Evolutionary conservation across 2,113 vertebrate species (phyloP).

Genomic region (Bothrops jararaca): DNA sequence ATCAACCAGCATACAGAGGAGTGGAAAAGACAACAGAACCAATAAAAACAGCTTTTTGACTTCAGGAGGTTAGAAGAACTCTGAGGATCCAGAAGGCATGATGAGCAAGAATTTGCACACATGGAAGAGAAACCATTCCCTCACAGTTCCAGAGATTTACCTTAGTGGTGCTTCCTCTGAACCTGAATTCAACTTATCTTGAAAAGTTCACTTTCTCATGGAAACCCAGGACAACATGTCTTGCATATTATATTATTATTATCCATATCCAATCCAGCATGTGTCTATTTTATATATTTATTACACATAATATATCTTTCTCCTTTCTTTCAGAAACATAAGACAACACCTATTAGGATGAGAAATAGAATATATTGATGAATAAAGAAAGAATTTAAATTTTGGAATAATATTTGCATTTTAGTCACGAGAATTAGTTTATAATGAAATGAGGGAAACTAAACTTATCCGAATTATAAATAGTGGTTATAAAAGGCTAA

Average conservation of each 20-base stretch:
- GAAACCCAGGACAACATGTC: neutral
- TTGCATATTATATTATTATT: neutral
- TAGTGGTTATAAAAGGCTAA: no score
- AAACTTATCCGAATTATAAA: no score
- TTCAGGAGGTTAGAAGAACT: neutral
- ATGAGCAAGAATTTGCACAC: neutral
- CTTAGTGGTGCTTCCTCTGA: neutral
- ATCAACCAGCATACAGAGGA: neutral
- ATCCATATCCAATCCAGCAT: neutral
- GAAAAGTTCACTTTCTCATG: neutral
- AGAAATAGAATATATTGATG: no score
- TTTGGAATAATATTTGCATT: no score
- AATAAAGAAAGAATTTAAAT: no score
- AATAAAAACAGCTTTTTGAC: neutral
- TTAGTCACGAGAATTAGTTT: no score
- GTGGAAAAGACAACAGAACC: neutral
- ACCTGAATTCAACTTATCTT: neutral
- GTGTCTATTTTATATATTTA: neutral
- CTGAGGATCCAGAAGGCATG: neutral
- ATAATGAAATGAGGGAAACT: no score
- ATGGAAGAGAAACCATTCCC: neutral
- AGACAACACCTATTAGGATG: neutral
- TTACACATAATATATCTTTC: neutral
- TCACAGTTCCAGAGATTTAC: neutral
- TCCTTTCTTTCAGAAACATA: neutral